Percentiles rank a stretch among this genome's conserved stretches.
These are phyloP conservation scores for Phthorimaea operculella DNA, from an alignment of 1,140 invertebrate species.

Conservation along the genomic window DNA sequence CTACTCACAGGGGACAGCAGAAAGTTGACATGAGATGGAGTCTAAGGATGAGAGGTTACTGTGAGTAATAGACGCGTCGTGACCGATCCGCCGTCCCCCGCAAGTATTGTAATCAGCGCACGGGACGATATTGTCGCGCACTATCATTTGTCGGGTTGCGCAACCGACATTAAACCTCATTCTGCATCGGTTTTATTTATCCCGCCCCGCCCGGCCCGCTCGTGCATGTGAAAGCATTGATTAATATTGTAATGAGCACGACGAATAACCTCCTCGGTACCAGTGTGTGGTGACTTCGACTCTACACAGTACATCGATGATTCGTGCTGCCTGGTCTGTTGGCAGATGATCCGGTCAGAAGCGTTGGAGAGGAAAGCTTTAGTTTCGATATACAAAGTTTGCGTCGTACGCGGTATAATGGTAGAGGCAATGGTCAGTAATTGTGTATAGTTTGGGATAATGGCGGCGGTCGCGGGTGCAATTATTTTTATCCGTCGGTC, in stretches of 20 bases:
- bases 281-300: background rate
- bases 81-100: background rate
- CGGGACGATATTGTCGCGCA: slow-evolving; percentile 19
- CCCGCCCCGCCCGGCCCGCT: slow-evolving; percentile 13
- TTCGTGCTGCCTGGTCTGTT: background rate
- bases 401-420: slow-evolving; percentile 4
- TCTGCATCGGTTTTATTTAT: slow-evolving; percentile 44
- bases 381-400: background rate
- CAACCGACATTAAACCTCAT: slow-evolving; percentile 42
- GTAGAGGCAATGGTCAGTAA: slow-evolving; percentile 33
- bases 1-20: no score
- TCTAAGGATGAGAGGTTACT: no score
- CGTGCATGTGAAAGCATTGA: slow-evolving; percentile 50
- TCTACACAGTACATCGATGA: background rate
- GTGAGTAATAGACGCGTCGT: no score
- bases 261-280: slow-evolving; percentile 25
- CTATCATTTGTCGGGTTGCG: slow-evolving; percentile 34
- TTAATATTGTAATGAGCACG: slow-evolving; percentile 61
- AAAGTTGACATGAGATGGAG: no score
- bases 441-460: slow-evolving; percentile 62
- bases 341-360: background rate
- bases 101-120: background rate
- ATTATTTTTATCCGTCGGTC: slow-evolving; percentile 45
- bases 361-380: slow-evolving; percentile 10
- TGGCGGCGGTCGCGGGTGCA: slow-evolving; percentile 46